These are phyloP conservation scores for Phymatocera aterrima DNA, from an alignment of 2,888 invertebrate species.

Conservation along the genomic window DNA sequence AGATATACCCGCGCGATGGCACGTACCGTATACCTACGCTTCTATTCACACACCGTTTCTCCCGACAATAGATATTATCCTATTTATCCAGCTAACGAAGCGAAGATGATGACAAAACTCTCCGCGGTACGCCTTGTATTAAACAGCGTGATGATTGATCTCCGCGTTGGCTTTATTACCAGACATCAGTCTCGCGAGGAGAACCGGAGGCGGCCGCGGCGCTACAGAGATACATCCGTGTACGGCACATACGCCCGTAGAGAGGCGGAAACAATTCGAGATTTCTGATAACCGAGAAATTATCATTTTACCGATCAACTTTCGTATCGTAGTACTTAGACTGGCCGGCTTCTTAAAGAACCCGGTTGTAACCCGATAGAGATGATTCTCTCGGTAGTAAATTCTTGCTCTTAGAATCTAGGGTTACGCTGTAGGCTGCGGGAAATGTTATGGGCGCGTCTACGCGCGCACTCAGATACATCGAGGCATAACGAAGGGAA, in stretches of 20 bases:
- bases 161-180: constrained; percentile 2
- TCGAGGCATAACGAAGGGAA: constrained; percentile 19
- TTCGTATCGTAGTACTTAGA: neutral
- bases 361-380: constrained; percentile 17
- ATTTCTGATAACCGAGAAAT: constrained; percentile 1
- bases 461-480: neutral
- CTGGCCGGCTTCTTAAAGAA: neutral
- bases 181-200: constrained; percentile 14
- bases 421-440: neutral
- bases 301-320: constrained; percentile 11
- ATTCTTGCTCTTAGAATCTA: constrained; percentile 10
- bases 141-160: constrained; percentile 21
- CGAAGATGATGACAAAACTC: constrained; percentile 29
- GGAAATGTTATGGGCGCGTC: neutral
- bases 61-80: neutral
- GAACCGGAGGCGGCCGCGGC: neutral
- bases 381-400: neutral
- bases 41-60: neutral
- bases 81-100: constrained; percentile 25
- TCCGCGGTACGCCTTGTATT: constrained; percentile 6
- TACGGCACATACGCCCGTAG: neutral
- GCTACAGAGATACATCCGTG: neutral
- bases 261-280: constrained; percentile 18
- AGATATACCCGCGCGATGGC: no score
- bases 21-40: neutral